Conservation (phyloP, 2,888 invertebrate species). For the Dryocosmus kuriphilus region DNA sequence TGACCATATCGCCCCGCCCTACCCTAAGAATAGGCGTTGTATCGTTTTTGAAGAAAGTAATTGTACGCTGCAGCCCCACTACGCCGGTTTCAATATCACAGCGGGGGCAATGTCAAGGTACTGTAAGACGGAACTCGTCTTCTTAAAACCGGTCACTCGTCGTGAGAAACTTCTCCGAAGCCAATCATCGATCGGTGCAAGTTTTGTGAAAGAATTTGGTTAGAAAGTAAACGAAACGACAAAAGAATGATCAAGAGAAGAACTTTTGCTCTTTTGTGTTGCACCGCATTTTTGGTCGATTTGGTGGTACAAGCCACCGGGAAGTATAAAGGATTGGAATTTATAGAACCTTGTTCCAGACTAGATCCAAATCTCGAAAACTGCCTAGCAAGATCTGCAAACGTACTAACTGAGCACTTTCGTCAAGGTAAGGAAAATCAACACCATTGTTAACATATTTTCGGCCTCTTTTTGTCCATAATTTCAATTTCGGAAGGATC, state of each 20-base stretch:
- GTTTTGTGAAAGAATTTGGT: background rate
- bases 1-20: too few species aligned
- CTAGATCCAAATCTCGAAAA: conserved; percentile 82
- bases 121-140: conserved; percentile 73
- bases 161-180: conserved; percentile 62
- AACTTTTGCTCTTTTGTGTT: conserved; percentile 49
- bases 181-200: conserved; percentile 59
- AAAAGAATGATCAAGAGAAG: conserved; percentile 45
- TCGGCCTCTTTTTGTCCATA: too few species aligned
- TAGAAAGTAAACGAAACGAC: conserved; percentile 12
- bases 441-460: too few species aligned
- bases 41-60: background rate
- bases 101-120: conserved; percentile 77
- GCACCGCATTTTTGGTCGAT: conserved; percentile 53
- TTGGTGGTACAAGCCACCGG: conserved; percentile 63
- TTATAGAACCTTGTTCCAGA: conserved; percentile 86
- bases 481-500: too few species aligned
- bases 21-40: too few species aligned
- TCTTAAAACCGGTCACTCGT: conserved; percentile 71
- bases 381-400: conserved; percentile 87
- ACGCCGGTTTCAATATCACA: conserved; percentile 43
- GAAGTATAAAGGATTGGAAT: conserved; percentile 78
- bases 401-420: conserved; percentile 85
- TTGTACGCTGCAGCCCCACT: conserved; percentile 28
- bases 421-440: conserved; percentile 81